Evolutionary conservation across 2,113 vertebrate species (phyloP).

Genomic region (Orycteropus afer): DNA sequence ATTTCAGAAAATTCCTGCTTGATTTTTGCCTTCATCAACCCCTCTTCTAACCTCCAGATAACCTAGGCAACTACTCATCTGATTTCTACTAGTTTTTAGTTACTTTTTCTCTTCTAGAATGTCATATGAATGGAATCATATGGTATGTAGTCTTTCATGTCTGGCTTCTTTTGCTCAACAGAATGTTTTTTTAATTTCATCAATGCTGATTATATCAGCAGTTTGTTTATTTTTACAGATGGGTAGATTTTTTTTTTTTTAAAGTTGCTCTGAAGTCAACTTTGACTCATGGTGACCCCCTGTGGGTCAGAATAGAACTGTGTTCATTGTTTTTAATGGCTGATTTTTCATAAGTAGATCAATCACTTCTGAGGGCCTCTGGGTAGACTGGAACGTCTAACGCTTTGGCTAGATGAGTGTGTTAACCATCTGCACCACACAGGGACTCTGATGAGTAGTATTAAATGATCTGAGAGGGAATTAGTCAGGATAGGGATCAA

Average conservation of each 20-base stretch:
- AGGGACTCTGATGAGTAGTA: neutral
- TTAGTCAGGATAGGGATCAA: neutral
- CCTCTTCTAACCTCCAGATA: fast-evolving
- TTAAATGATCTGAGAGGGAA: neutral
- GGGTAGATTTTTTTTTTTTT: too few species aligned
- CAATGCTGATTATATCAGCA: neutral
- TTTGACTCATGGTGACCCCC: neutral
- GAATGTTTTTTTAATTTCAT: neutral
- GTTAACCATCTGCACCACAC: neutral
- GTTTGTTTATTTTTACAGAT: neutral
- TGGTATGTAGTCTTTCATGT: fast-evolving
- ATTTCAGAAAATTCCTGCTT: neutral
- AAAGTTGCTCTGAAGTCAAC: neutral
- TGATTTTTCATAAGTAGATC: neutral
- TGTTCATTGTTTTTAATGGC: neutral
- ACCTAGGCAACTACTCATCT: too few species aligned
- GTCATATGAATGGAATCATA: neutral
- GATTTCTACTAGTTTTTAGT: neutral
- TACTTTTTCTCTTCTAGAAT: neutral
- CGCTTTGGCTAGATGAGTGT: neutral
- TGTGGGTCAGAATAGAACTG: neutral
- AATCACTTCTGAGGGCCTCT: neutral
- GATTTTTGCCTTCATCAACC: neutral
- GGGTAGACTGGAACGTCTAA: neutral
- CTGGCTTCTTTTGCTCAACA: neutral